Evolutionary conservation across 2,113 vertebrate genomes (phyloP).

Genomic region (Colossoma macropomum): DNA sequence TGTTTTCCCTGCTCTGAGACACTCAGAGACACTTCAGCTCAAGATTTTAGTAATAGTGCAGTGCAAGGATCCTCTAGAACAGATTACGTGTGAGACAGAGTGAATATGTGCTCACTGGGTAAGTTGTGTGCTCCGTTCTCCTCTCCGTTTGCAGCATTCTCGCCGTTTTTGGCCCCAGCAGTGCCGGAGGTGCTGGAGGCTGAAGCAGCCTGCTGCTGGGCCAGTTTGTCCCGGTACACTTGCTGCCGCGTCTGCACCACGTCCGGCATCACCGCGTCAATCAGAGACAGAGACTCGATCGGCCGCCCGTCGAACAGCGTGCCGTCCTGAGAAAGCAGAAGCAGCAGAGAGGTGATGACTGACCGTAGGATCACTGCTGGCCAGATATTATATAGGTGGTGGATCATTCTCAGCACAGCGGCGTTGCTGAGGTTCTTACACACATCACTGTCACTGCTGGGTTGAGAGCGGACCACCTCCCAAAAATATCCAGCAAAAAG

Average conservation of each 20-base stretch:
- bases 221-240: constrained; percentile 96
- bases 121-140: constrained; percentile 94
- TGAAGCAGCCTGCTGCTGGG: constrained; percentile 90
- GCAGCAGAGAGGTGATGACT: not conserved
- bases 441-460: too few relatives aligned
- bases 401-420: too few relatives aligned
- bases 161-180: constrained; percentile 90
- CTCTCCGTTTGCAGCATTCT: constrained; percentile 95
- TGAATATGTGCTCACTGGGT: constrained; percentile 84
- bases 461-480: too few relatives aligned
- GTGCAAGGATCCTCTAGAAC: too few relatives aligned
- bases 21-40: too few relatives aligned
- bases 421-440: too few relatives aligned
- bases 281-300: constrained; percentile 96
- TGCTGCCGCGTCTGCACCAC: constrained; percentile 97
- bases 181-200: constrained; percentile 78
- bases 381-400: too few relatives aligned
- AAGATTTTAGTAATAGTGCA: too few relatives aligned
- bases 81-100: not conserved
- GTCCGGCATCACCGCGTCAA: constrained; percentile 97
- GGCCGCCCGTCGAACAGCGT: constrained; percentile 96
- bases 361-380: not conserved
- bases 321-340: constrained; percentile 82
- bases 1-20: too few relatives aligned
- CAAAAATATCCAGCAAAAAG: too few relatives aligned